Evolutionary conservation across 2,888 invertebrate species (phyloP).

Genomic region (Xestoiulus laeticollis): DNA sequence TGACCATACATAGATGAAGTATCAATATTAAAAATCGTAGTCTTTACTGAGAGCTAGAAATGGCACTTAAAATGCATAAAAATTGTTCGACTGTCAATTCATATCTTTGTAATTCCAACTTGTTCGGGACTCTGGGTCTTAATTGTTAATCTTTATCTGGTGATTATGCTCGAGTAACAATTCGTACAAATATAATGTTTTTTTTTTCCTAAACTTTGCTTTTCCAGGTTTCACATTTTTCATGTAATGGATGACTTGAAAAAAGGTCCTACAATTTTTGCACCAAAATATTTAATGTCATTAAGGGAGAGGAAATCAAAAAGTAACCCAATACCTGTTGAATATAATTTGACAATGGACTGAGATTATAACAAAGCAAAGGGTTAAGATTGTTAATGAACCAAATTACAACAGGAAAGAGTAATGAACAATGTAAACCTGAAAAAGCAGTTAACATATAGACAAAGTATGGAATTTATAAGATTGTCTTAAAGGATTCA

Average conservation of each 20-base stretch:
- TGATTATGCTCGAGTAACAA: background rate
- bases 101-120: slow-evolving; percentile 5
- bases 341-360: too few species aligned
- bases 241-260: too few species aligned
- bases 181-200: too few species aligned
- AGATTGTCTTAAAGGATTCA: background rate
- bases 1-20: slow-evolving; percentile 43
- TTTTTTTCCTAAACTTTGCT: too few species aligned
- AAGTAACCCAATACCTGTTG: too few species aligned
- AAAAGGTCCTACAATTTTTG: too few species aligned
- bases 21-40: slow-evolving; percentile 39
- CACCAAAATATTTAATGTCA: too few species aligned
- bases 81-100: slow-evolving; percentile 36
- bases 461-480: background rate
- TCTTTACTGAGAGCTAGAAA: slow-evolving; percentile 40
- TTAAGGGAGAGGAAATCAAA: too few species aligned
- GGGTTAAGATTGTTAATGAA: background rate
- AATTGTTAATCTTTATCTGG: background rate
- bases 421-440: background rate
- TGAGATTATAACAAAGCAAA: background rate
- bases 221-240: too few species aligned
- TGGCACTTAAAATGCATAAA: slow-evolving; percentile 49
- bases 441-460: background rate
- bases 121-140: background rate
- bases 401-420: background rate